Conservation (phyloP, 2,113 vertebrate species). For the Epinephelus moara region DNA sequence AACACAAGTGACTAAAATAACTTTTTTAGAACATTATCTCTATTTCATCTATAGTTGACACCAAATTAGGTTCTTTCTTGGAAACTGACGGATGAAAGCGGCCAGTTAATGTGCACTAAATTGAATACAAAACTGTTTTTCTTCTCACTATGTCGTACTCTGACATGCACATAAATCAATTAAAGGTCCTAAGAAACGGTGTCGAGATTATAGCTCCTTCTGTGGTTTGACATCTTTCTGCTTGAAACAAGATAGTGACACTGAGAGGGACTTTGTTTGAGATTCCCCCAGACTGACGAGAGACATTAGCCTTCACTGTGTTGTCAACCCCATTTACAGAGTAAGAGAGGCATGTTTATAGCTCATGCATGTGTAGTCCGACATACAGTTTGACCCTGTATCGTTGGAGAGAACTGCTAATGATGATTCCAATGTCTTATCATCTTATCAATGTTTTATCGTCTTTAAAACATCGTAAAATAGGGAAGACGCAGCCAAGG, state of each 20-base stretch:
- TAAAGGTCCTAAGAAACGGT: not conserved
- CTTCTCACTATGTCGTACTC: not conserved
- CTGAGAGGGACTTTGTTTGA: not conserved
- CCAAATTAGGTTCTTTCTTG: not conserved
- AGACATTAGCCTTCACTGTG: not conserved
- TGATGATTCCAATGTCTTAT: no score
- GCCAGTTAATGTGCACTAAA: not conserved
- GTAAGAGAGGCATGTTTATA: not conserved
- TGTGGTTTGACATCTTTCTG: conserved; percentile 3
- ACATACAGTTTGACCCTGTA: not conserved
- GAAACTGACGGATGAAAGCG: not conserved
- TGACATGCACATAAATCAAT: not conserved
- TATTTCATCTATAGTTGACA: not conserved
- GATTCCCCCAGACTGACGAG: not conserved
- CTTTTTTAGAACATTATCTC: not conserved
- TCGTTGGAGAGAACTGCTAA: no score
- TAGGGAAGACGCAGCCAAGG: not conserved
- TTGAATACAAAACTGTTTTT: not conserved
- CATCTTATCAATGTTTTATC: no score
- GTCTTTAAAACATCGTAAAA: not conserved
- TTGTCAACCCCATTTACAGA: not conserved
- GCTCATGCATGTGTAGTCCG: not conserved
- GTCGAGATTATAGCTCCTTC: not conserved
- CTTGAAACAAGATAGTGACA: not conserved
- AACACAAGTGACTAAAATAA: not conserved